phyloP scores from a whole-genome alignment of 2,113 vertebrate genomes.

The Meleagris gallopavo region DNA sequence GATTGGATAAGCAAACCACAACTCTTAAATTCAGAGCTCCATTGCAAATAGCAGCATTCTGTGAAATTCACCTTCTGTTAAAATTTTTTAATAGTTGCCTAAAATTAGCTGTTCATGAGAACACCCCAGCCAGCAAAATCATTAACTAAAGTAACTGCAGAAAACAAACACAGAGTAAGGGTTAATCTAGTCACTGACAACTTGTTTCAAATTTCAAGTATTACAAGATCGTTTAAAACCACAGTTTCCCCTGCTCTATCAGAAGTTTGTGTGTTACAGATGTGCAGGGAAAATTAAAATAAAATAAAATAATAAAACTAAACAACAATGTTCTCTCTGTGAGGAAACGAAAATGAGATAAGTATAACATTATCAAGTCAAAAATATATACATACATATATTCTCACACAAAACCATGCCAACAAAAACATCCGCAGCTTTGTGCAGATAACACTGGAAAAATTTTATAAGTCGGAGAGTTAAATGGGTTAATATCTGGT shows the following conservation, averaged over 20 bases:
- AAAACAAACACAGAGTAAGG: slow-evolving; percentile 44
- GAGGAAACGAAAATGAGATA: not conserved
- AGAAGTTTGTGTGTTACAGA: not conserved
- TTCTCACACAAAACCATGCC: not conserved
- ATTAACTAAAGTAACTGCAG: slow-evolving; percentile 63
- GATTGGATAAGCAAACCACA: slow-evolving; percentile 49
- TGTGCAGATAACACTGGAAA: not conserved
- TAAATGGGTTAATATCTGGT: not conserved
- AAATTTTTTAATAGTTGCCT: slow-evolving; percentile 64
- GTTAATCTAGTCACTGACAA: not conserved
- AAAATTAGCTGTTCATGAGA: slow-evolving; percentile 59
- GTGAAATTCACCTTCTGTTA: slow-evolving; percentile 70
- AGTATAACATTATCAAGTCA: not conserved
- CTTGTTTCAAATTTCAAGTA: slow-evolving; percentile 25
- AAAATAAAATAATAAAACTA: rapidly evolving
- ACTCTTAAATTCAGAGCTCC: slow-evolving; percentile 64
- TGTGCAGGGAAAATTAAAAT: not conserved
- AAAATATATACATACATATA: not conserved
- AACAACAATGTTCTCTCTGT: not conserved
- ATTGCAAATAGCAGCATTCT: slow-evolving; percentile 61
- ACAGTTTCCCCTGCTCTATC: not conserved
- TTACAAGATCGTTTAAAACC: not conserved
- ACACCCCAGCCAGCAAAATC: slow-evolving; percentile 47
- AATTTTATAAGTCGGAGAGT: not conserved
- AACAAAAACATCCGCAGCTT: not conserved